These are phyloP conservation scores for Montipora cactus DNA, from an alignment of 64 coral and sea anemone species.

Conservation along the genomic window DNA sequence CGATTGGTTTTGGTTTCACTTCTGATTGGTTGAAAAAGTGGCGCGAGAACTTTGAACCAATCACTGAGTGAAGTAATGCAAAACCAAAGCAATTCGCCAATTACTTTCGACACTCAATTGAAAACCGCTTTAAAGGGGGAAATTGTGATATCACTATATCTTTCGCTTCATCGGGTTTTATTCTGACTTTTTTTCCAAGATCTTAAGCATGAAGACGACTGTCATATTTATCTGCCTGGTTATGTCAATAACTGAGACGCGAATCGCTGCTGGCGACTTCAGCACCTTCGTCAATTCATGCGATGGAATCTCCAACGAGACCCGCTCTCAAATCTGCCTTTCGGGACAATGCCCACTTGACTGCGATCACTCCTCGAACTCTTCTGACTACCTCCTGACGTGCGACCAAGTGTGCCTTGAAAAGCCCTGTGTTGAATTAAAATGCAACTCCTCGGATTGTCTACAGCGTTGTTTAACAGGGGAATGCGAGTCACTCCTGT, in stretches of 20 bases:
- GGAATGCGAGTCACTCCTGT: neutral
- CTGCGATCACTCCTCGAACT: neutral
- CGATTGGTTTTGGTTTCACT: no score
- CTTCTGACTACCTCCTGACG: neutral
- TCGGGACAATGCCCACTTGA: neutral
- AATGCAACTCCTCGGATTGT: constrained; percentile 25
- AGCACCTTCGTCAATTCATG: neutral
- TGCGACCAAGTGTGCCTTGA: constrained; percentile 34
- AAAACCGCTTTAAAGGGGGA: no score
- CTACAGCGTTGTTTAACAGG: constrained; percentile 29
- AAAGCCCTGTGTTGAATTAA: neutral
- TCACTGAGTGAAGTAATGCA: no score
- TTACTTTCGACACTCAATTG: no score
- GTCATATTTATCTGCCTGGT: neutral
- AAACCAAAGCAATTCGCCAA: no score
- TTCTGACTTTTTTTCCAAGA: neutral
- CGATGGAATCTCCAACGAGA: neutral
- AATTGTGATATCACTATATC: neutral
- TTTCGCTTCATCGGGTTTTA: neutral
- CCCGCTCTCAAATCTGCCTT: constrained; percentile 32
- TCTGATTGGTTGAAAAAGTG: no score
- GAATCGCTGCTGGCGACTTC: neutral
- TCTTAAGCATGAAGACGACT: neutral
- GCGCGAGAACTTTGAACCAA: no score
- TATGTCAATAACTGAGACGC: neutral